Evolutionary conservation across 2,888 invertebrate genomes (phyloP).

Genomic region (Dastarcus helophoroides): DNA sequence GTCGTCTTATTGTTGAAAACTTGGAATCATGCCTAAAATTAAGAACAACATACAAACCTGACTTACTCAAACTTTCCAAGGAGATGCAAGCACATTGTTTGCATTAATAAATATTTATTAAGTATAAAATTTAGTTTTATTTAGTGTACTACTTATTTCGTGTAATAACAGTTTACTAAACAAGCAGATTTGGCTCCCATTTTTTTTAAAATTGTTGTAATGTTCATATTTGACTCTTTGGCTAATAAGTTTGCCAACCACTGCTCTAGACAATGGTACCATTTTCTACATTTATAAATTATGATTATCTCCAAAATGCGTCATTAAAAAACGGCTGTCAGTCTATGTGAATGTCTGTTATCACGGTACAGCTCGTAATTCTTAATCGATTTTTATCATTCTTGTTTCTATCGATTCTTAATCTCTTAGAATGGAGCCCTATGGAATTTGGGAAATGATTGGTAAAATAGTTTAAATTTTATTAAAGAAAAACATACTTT

Average conservation of each 20-base stretch:
- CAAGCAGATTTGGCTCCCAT: slow-evolving; percentile 4
- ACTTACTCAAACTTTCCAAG: slow-evolving; percentile 12
- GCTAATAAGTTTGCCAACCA: slow-evolving; percentile 3
- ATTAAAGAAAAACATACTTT: too few species aligned
- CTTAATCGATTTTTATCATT: too few species aligned
- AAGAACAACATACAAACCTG: slow-evolving; percentile 15
- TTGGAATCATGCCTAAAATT: slow-evolving; percentile 18
- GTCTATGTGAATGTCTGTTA: too few species aligned
- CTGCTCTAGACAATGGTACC: too few species aligned
- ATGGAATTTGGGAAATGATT: too few species aligned
- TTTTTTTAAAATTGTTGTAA: slow-evolving; percentile 2
- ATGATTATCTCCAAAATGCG: too few species aligned
- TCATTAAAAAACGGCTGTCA: too few species aligned
- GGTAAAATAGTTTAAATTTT: too few species aligned
- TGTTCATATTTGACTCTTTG: slow-evolving; percentile 3
- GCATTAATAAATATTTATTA: slow-evolving; percentile 9
- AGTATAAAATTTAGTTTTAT: slow-evolving; percentile 2
- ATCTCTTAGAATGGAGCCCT: too few species aligned
- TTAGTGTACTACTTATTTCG: slow-evolving; percentile 3
- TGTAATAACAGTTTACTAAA: slow-evolving; percentile 4
- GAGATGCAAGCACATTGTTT: slow-evolving; percentile 16
- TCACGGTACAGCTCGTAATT: too few species aligned
- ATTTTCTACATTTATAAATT: too few species aligned
- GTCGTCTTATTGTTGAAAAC: slow-evolving; percentile 19
- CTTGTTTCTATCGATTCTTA: too few species aligned